Evolutionary conservation across 2,113 vertebrate species (phyloP), one percentile per base, ranked within the genome.

Genomic region (Diadophis punctatus): DNA sequence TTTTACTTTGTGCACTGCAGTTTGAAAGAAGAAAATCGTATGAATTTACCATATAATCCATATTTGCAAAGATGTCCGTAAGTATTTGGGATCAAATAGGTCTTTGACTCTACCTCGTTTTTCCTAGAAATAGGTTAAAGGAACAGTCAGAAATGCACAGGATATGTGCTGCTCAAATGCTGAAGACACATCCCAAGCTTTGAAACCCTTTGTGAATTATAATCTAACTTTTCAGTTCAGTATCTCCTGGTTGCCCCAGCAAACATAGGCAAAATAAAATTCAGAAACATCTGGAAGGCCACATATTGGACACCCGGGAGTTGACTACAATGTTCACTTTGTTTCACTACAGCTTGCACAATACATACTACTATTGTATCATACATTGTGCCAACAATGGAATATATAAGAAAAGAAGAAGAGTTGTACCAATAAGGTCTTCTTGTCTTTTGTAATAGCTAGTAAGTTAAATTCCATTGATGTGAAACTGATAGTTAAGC

Each of bases 1-100:
- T 53, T 56, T 91, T 12, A 46, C 1, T 25, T 22, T 4, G 11
- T 20, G 2, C 55, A 52, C 46, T 74, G 14, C 49, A 34, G 43
- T 51, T 56, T 55, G 86, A 60, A 51, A 87, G n/a, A 90, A 90
- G 10, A 53, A 90, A 58, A 93, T 30, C 87, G 86, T 8, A 55
- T 1, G 46, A 48, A 88, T 94, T 98, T 98, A 99, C 99, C 99
- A 99, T 96, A 99, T 98, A 93, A 98, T 98, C 99, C 99, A 99
- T 96, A 99, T 98, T 94, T 99, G 98, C 14, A 99, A 90, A 0
- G 98, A 98, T 1, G 99, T 99, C 95, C 98, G 97, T 91, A 98
- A 96, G 92, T 98, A 99, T 2, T 97, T 96, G 1, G 97, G 91
- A 91, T 97, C 97, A 34, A 99, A 2, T 4, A 99, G 97, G 91